Conservation (phyloP, 2,888 invertebrate genomes). For the Lottia gigantea region DNA sequence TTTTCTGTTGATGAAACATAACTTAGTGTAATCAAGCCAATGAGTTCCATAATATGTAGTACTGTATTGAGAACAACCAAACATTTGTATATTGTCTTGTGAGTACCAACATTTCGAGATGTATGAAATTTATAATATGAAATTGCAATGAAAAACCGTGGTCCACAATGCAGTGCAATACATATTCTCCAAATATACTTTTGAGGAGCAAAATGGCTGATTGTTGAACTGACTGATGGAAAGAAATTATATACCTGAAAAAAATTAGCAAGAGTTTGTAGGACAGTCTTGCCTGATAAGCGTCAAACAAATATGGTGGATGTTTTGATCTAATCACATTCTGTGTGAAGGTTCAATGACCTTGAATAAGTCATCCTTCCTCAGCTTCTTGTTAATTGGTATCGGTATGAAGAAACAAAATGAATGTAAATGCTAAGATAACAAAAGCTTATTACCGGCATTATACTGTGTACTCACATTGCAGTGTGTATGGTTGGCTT, state of each 20-base stretch:
- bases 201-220: constrained; percentile 88
- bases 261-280: constrained; percentile 7
- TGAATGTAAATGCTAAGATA: no score
- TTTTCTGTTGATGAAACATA: constrained; percentile 90
- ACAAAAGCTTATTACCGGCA: no score
- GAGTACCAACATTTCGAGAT: constrained; percentile 39
- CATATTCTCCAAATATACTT: constrained; percentile 92
- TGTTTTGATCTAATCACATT: no score
- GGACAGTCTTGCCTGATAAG: no score
- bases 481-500: constrained; percentile 89
- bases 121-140: constrained; percentile 77
- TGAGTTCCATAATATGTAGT: constrained; percentile 86
- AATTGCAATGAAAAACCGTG: constrained; percentile 83
- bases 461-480: no score
- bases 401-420: no score
- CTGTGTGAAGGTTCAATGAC: no score
- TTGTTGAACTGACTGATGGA: constrained; percentile 94
- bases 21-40: constrained; percentile 87
- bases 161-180: constrained; percentile 86
- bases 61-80: constrained; percentile 58
- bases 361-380: no score
- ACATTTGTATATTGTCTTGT: constrained; percentile 37
- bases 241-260: constrained; percentile 90
- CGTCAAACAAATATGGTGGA: no score
- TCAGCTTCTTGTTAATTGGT: no score